These are phyloP conservation scores for Drosophila pachea DNA, from an alignment of 1,140 invertebrate species.

Conservation along the genomic window DNA sequence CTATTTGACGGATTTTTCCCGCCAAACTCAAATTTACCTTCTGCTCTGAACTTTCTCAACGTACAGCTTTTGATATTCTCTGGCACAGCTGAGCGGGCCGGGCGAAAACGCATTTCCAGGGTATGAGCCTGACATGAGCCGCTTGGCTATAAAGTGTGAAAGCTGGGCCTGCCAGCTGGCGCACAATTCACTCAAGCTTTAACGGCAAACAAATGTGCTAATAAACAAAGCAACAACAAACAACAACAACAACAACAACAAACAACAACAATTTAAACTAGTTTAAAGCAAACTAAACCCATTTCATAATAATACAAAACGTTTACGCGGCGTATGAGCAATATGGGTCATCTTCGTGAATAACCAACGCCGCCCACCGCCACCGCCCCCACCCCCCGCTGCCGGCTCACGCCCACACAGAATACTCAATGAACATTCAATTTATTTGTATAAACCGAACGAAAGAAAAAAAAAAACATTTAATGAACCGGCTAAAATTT, in stretches of 20 bases:
- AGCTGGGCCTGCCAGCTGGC: constrained; percentile 10
- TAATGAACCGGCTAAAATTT: not conserved
- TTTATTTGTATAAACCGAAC: not conserved
- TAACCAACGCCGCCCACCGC: not conserved
- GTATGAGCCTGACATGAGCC: constrained; percentile 6
- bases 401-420: not conserved
- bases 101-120: constrained; percentile 1
- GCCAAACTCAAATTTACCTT: constrained; percentile 4
- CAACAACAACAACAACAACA: constrained; percentile 14
- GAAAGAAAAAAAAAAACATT: not conserved
- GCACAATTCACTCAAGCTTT: constrained; percentile 1
- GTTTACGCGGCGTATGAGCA: constrained; percentile 17
- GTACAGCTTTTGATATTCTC: too few species aligned
- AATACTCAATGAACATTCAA: constrained; percentile 10
- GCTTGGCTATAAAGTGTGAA: constrained; percentile 25
- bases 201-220: constrained; percentile 17
- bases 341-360: constrained; percentile 25
- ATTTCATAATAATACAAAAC: constrained; percentile 5
- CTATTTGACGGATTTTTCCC: too few species aligned
- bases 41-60: too few species aligned
- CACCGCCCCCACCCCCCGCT: too few species aligned
- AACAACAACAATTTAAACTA: constrained; percentile 17
- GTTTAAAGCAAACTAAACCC: constrained; percentile 20
- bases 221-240: constrained; percentile 22
- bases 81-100: too few species aligned